phyloP scores from a whole-genome alignment of 2,888 invertebrate genomes.

The Coenonympha arcania region DNA sequence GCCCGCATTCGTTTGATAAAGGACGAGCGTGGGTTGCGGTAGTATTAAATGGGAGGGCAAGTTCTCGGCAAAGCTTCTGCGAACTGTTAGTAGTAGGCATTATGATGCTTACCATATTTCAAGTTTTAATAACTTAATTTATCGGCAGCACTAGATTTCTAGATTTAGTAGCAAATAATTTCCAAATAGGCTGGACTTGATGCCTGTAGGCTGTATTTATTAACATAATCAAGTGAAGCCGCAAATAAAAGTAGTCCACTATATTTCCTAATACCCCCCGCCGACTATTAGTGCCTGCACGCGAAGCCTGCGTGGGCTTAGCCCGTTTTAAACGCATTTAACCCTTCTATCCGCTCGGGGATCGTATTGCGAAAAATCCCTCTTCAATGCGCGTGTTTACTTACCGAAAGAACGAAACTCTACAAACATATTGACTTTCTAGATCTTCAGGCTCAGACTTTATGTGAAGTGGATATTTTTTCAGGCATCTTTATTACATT shows the following conservation, averaged over 20 bases:
- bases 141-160: too few relatives aligned
- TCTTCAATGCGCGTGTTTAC: slow-evolving; percentile 24
- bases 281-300: slow-evolving; percentile 18
- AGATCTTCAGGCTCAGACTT: slow-evolving; percentile 9
- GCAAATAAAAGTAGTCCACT: slow-evolving; percentile 10
- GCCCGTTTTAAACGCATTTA: slow-evolving; percentile 26
- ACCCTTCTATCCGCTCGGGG: slow-evolving; percentile 27
- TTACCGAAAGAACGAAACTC: slow-evolving; percentile 20
- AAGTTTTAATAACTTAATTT: too few relatives aligned
- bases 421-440: slow-evolving; percentile 9
- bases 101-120: too few relatives aligned
- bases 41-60: too few relatives aligned
- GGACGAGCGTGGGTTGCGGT: too few relatives aligned
- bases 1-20: too few relatives aligned
- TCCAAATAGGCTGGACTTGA: neutral
- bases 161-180: neutral
- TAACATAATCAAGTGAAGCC: slow-evolving; percentile 4
- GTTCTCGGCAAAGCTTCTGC: too few relatives aligned
- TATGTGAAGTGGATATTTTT: slow-evolving; percentile 8
- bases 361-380: slow-evolving; percentile 25
- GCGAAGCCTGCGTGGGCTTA: slow-evolving; percentile 26
- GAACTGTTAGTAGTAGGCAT: too few relatives aligned
- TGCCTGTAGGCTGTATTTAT: slow-evolving; percentile 1
- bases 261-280: slow-evolving; percentile 18
- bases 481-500: neutral